Evolutionary conservation across 2,797 vertebrate genomes (phyloP).

Genomic region (Myotis vivesi): DNA sequence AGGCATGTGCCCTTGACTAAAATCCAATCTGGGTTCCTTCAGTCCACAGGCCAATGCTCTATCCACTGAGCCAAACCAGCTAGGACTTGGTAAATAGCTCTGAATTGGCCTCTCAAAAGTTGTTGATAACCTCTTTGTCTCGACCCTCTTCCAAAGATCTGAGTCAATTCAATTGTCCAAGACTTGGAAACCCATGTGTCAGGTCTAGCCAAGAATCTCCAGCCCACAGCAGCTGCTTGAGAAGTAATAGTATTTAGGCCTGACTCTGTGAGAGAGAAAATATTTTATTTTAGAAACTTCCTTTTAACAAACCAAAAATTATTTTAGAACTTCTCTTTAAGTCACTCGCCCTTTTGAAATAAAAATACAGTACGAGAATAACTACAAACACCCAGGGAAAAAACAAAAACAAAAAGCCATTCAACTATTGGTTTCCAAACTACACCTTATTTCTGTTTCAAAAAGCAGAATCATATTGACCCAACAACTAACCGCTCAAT

Average conservation of each 20-base stretch:
- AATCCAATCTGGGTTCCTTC: no score
- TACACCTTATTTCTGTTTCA: neutral
- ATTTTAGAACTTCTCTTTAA: slow-evolving; percentile 4
- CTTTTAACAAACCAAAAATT: neutral
- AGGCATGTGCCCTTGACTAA: no score
- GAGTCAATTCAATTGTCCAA: neutral
- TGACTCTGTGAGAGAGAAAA: neutral
- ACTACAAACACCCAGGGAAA: slow-evolving; percentile 11
- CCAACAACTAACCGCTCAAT: neutral
- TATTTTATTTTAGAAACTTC: neutral
- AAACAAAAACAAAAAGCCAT: slow-evolving; percentile 25
- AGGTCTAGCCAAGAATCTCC: neutral
- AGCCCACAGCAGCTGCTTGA: neutral
- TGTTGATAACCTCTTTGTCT: neutral
- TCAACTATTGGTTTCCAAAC: slow-evolving; percentile 26
- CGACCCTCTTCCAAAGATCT: neutral
- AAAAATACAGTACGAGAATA: neutral
- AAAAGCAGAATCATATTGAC: slow-evolving; percentile 1
- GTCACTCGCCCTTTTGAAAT: neutral
- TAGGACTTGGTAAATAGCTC: neutral
- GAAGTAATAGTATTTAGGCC: neutral
- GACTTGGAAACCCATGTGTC: neutral
- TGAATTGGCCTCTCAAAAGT: neutral
- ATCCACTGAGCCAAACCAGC: no score
- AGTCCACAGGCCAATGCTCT: no score